Base-by-base conservation (phyloP, 2,888 invertebrate species). In the Tetragnatha montana region DNA sequence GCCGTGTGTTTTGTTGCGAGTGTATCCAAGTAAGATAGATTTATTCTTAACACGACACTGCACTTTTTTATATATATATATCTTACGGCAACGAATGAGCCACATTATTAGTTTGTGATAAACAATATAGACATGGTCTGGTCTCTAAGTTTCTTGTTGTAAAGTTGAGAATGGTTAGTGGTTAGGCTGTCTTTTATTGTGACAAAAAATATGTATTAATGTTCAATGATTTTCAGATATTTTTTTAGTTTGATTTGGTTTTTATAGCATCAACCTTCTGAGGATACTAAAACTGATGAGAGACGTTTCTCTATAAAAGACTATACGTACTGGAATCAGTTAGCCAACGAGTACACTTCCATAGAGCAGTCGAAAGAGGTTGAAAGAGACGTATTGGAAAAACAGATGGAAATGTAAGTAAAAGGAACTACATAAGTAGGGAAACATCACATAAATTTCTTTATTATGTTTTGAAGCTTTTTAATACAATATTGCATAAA, bases 271-370 rank as follows among this genome's bases (percentile, higher is more conserved):
- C 21, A 22, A 8, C 19, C 14, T 14, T 14, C 75, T 0, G 78
- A 71, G 0, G 51, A 10, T 19, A 12, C 2, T 14, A 74, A 73
- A 69, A 14, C 60, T 8, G 89, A 86, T 0, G 78, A 70, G 0
- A 78, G 86, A 17, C 60, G 68, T 7, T 78, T 78, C 47, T 71
- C 84, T n/a, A 84, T 83, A 8, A 92, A 91, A 21, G 92, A 92
- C 60, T 92, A 92, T 84, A 91, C 85, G 6, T 92, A 92, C 76
- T 92, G 92, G 92, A 91, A 91, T 51, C 91, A 91, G 47, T 70
- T 92, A 50, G 92, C 92, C 14, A 91, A 91, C 47, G 90, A 91
- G 19, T 91, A 90, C 68, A 86, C 81, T 60, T 84, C 87, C 0
- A 81, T 84, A 12, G 68, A 91, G 12, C 80, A 91, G 68, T 70